Percentiles rank a stretch among this genome's conserved stretches.
Evolutionary conservation across 2,888 invertebrate species (phyloP).

Genomic region (Blera fallax): DNA sequence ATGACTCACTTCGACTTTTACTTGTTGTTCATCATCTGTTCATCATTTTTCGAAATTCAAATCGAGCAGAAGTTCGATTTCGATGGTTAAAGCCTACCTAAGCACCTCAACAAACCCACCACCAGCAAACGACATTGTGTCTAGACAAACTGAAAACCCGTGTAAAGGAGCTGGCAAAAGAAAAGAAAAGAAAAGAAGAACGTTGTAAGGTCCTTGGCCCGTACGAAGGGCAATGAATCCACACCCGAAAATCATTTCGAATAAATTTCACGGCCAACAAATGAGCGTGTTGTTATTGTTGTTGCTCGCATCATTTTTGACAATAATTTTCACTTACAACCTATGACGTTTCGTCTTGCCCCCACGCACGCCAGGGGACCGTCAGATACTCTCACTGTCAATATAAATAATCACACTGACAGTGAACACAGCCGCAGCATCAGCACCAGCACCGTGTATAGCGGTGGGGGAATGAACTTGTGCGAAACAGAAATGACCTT

Average conservation of each 20-base stretch:
- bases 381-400: slow-evolving; percentile 5
- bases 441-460: not conserved
- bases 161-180: slow-evolving; percentile 5
- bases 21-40: not conserved
- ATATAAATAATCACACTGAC: not conserved
- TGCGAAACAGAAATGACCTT: slow-evolving; percentile 60
- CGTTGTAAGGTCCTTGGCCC: slow-evolving; percentile 3
- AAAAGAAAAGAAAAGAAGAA: slow-evolving; percentile 5
- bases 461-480: slow-evolving; percentile 51
- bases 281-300: not conserved
- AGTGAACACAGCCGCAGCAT: not conserved
- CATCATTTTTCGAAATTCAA: not conserved
- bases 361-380: not conserved
- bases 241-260: not conserved
- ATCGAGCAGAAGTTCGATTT: not conserved
- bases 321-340: slow-evolving; percentile 3
- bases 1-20: not conserved
- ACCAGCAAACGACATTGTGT: slow-evolving; percentile 2
- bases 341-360: not conserved
- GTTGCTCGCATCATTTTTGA: not conserved
- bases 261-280: slow-evolving; percentile 4
- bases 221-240: slow-evolving; percentile 8
- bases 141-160: slow-evolving; percentile 15
- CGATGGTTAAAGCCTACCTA: slow-evolving; percentile 23
- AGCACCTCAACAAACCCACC: not conserved